phyloP scores from a whole-genome alignment of 2,888 invertebrate species.

The Tetranychus piercei region DNA sequence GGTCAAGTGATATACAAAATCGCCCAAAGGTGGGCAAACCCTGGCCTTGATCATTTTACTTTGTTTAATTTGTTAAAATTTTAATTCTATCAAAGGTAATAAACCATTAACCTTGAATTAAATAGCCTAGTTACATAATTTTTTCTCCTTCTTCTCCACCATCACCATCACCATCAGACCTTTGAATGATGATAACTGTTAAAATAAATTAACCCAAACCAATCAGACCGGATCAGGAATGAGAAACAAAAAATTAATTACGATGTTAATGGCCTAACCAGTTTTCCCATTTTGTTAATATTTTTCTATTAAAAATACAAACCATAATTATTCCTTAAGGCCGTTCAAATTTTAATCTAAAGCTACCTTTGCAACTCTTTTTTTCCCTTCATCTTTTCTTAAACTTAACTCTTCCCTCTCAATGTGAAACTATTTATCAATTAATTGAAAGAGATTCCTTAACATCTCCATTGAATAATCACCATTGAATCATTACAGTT shows the following conservation, averaged over 20 bases:
- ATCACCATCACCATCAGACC: not conserved
- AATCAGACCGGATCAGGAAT: constrained; percentile 1
- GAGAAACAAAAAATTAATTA: not conserved
- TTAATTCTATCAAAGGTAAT: not conserved
- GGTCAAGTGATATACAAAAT: not conserved
- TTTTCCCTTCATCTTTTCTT: too few species aligned
- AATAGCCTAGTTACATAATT: constrained; percentile 1
- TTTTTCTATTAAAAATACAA: too few species aligned
- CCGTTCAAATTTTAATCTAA: too few species aligned
- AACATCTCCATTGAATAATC: too few species aligned
- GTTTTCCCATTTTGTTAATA: too few species aligned
- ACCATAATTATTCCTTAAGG: too few species aligned
- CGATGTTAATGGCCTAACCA: not conserved
- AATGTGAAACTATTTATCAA: too few species aligned
- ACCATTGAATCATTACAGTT: too few species aligned
- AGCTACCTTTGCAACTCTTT: too few species aligned
- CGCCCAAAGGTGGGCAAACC: not conserved
- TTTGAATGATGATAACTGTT: not conserved
- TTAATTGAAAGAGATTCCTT: too few species aligned
- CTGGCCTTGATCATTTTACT: not conserved
- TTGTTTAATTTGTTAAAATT: not conserved
- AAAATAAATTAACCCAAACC: not conserved
- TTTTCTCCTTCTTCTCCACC: too few species aligned
- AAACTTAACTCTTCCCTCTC: too few species aligned
- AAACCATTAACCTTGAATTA: not conserved